Evolutionary conservation across 2,797 vertebrate genomes (phyloP), one percentile per base, ranked within the genome.

Genomic region (Thaleichthys pacificus): DNA sequence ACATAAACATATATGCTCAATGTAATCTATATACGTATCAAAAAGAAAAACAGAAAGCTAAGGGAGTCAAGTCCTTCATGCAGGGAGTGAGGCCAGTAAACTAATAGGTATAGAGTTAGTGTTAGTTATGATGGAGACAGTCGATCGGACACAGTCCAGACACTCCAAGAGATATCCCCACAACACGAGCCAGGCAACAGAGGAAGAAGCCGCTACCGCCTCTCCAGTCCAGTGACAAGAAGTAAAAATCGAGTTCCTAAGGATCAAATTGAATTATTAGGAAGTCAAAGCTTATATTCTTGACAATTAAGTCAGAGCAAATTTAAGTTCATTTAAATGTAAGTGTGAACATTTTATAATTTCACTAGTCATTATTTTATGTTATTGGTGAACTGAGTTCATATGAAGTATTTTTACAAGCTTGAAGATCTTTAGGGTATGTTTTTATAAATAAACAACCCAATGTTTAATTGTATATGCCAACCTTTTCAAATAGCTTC

Each of bases 1-100:
- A 91, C 86, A 92, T 89, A 82, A 74, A 89, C 89, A 92, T 91
- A 91, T 90, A 93, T 91, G 77, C 82, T 86, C 69, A 88, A 90
- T 91, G 86, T 85, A 79, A 85, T 91, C 82, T 83, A 71, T 83
- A 70, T 82, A n/a, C n/a, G n/a, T n/a, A 76, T 86, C 35, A 63
- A 73, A 77, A 63, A 73, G 1, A 26, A 24, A 26, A 64, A 26
- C 70, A 28, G 73, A 75, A 67, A 70, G 9, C 54, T 61, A 35
- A 56, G 71, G 32, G 61, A 30, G 73, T 84, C 74, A 76, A 76
- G 61, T 86, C 35, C 81, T 77, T 73, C 89, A 92, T 93, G 90
- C 90, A 88, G 80, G 70, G 74, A 69, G 73, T 80, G 77, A 88
- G 83, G 84, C 81, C 82, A 82, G 82, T 87, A 87, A 87, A 87